phyloP scores from a whole-genome alignment of 2,888 invertebrate species.

The Cephalotes varians region DNA sequence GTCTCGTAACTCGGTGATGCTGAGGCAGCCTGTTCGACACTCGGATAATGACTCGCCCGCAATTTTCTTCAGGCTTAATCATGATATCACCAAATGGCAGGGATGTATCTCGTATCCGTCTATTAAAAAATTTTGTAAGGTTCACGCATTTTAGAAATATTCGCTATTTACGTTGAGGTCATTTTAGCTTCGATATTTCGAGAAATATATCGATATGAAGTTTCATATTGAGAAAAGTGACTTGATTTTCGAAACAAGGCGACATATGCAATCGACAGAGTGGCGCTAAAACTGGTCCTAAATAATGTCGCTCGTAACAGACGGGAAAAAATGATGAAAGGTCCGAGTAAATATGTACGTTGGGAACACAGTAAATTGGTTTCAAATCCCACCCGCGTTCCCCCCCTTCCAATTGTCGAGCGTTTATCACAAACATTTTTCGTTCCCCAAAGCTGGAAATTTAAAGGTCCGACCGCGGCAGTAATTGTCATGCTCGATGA shows the following conservation, averaged over 20 bases:
- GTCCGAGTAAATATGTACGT: slow-evolving; percentile 53
- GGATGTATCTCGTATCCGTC: not conserved
- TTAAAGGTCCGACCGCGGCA: slow-evolving; percentile 52
- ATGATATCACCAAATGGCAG: not conserved
- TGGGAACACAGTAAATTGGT: slow-evolving; percentile 63
- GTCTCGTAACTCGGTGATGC: slow-evolving; percentile 35
- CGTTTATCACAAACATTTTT: slow-evolving; percentile 67
- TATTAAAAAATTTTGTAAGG: not conserved
- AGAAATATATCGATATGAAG: not conserved
- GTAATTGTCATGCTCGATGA: slow-evolving; percentile 66
- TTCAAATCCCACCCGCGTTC: slow-evolving; percentile 39
- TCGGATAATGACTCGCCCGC: not conserved
- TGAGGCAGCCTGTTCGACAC: slow-evolving; percentile 4
- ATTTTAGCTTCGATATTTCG: not conserved
- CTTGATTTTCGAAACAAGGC: not conserved
- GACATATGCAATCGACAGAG: not conserved
- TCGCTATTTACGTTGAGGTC: not conserved
- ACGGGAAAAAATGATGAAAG: slow-evolving; percentile 58
- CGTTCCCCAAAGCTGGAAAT: slow-evolving; percentile 63
- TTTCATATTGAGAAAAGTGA: not conserved
- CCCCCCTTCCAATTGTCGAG: slow-evolving; percentile 59
- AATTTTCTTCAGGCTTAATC: slow-evolving; percentile 7
- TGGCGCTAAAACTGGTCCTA: not conserved
- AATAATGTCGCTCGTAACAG: slow-evolving; percentile 23
- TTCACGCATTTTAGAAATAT: not conserved